Evolutionary conservation across 2,113 vertebrate species (phyloP).

Genomic region (Balaeniceps rex): DNA sequence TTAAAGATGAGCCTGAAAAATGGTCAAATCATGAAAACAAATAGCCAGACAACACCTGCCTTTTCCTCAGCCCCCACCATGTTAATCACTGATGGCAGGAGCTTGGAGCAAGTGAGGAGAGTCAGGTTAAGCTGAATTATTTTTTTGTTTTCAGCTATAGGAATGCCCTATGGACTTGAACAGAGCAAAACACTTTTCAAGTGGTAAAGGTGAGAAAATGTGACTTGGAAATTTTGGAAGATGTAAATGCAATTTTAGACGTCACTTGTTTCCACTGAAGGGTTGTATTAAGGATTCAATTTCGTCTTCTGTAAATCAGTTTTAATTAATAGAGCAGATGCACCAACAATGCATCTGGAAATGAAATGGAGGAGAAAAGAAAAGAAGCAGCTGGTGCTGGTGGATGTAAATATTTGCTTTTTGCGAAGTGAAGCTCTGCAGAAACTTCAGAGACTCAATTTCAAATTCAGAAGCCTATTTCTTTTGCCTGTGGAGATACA

Average conservation of each 20-base stretch:
- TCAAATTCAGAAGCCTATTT: neutral
- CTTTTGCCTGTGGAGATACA: neutral
- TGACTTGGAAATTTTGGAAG: slow-evolving; percentile 28
- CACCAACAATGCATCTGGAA: slow-evolving; percentile 55
- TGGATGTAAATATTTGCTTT: slow-evolving; percentile 45
- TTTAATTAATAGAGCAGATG: slow-evolving; percentile 65
- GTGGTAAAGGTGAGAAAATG: slow-evolving; percentile 3
- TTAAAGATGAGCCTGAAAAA: neutral
- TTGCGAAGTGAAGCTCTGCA: slow-evolving; percentile 1
- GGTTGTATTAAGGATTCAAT: slow-evolving; percentile 55
- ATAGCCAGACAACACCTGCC: neutral
- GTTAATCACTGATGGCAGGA: neutral
- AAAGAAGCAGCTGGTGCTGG: slow-evolving; percentile 27
- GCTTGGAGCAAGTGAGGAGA: neutral
- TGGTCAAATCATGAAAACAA: neutral
- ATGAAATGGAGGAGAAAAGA: neutral
- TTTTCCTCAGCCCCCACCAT: neutral
- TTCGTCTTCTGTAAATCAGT: slow-evolving; percentile 54
- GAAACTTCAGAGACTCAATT: slow-evolving; percentile 19
- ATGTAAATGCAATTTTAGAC: neutral
- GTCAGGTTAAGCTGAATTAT: neutral
- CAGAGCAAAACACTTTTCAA: slow-evolving; percentile 28
- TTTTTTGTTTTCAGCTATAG: neutral
- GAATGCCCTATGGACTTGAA: neutral
- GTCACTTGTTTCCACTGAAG: neutral